These are phyloP conservation scores for Maniola jurtina DNA, from an alignment of 1,140 invertebrate genomes.

Conservation along the genomic window DNA sequence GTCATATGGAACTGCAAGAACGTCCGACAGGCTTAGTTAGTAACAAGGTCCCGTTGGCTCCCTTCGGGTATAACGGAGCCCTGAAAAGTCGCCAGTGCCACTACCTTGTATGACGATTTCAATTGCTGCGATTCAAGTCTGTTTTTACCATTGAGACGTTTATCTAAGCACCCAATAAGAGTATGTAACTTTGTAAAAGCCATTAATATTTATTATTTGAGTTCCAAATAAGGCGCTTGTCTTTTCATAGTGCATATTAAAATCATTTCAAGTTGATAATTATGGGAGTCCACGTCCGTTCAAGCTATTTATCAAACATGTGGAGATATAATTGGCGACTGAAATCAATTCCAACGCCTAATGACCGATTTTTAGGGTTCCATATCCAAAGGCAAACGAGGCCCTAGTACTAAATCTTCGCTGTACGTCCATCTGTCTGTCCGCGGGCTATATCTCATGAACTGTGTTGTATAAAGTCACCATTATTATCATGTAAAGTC, in stretches of 20 bases:
- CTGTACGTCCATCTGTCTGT: no score
- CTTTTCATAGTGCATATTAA: slow-evolving; percentile 37
- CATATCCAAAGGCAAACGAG: no score
- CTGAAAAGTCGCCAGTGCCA: neutral
- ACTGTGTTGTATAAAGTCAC: no score
- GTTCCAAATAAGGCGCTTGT: slow-evolving; percentile 30
- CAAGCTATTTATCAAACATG: slow-evolving; percentile 20
- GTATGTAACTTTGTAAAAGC: slow-evolving; percentile 23
- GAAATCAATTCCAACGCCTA: slow-evolving; percentile 1
- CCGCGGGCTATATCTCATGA: no score
- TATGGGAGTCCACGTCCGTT: slow-evolving; percentile 29
- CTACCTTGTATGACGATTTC: neutral
- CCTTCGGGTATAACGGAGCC: no score
- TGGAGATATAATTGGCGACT: neutral
- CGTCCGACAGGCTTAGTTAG: no score
- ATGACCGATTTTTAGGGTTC: neutral
- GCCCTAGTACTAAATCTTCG: no score
- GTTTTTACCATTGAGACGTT: slow-evolving; percentile 21
- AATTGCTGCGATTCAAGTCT: slow-evolving; percentile 16
- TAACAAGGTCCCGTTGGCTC: no score
- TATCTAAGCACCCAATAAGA: slow-evolving; percentile 27
- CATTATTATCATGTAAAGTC: no score
- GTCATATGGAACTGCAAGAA: no score
- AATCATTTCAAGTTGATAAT: slow-evolving; percentile 38
- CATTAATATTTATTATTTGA: slow-evolving; percentile 38